A percentile compares a stretch with the other conserved stretches of the same genome.
Conservation (phyloP, 2,888 invertebrate genomes). For the Drosophila ustulata region DNA sequence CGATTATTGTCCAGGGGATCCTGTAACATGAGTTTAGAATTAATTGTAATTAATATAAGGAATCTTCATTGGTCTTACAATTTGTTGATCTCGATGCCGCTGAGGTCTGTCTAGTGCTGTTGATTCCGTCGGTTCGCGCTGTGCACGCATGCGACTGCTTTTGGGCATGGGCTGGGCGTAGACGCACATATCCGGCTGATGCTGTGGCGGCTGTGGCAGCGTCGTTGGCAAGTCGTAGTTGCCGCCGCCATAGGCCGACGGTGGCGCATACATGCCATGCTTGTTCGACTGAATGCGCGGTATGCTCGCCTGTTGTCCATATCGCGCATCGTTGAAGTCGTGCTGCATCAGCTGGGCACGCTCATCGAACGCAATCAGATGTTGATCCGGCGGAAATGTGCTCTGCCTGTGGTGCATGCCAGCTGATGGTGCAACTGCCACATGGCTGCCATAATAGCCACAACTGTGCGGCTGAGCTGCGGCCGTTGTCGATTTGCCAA, state of each 20-base stretch:
- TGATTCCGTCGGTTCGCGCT: slow-evolving; percentile 44
- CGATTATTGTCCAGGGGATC: slow-evolving; percentile 75
- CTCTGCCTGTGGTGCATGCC: slow-evolving; percentile 74
- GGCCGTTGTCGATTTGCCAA: slow-evolving; percentile 53
- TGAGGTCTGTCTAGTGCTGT: slow-evolving; percentile 10
- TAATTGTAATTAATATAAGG: neutral
- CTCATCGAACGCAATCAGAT: slow-evolving; percentile 83
- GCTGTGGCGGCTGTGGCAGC: slow-evolving; percentile 30
- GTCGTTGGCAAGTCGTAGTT: slow-evolving; percentile 62
- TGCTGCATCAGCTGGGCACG: slow-evolving; percentile 75
- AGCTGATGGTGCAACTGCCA: slow-evolving; percentile 2
- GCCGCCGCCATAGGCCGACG: slow-evolving; percentile 29
- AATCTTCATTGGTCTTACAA: slow-evolving; percentile 49
- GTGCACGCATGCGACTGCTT: slow-evolving; percentile 53
- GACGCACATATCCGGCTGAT: slow-evolving; percentile 67
- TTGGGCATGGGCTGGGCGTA: slow-evolving; percentile 78
- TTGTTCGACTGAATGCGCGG: slow-evolving; percentile 15
- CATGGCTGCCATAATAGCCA: slow-evolving; percentile 59
- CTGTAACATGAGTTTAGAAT: slow-evolving; percentile 27
- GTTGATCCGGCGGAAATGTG: slow-evolving; percentile 80
- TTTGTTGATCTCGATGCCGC: slow-evolving; percentile 66
- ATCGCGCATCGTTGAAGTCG: slow-evolving; percentile 72
- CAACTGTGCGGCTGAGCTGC: slow-evolving; percentile 64
- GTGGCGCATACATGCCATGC: slow-evolving; percentile 53
- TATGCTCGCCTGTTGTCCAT: slow-evolving; percentile 20